These are phyloP conservation scores for Arenaria interpres DNA, from an alignment of 2,113 vertebrate genomes.

Conservation along the genomic window DNA sequence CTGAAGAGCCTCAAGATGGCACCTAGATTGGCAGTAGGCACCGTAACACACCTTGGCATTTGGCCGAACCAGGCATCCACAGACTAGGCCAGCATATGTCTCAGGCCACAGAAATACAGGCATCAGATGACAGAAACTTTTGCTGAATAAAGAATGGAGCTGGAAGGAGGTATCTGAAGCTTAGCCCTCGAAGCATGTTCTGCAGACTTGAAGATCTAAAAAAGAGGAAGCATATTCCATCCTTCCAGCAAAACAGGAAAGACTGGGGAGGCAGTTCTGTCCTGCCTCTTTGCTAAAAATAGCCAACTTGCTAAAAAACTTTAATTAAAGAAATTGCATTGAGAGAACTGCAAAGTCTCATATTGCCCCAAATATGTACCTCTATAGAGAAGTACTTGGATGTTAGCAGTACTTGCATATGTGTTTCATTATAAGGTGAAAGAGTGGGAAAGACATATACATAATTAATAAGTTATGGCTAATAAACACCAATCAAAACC, in stretches of 20 bases:
- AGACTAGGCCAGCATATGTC: neutral
- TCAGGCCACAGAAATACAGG: neutral
- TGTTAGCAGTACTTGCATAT: neutral
- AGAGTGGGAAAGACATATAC: neutral
- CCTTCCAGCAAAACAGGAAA: neutral
- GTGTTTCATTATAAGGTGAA: neutral
- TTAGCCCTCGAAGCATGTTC: neutral
- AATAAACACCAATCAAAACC: neutral
- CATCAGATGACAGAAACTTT: neutral
- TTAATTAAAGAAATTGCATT: neutral
- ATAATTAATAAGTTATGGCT: neutral
- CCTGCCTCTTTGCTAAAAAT: neutral
- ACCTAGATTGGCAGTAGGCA: neutral
- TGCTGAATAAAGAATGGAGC: neutral
- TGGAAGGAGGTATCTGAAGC: neutral
- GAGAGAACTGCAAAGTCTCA: neutral
- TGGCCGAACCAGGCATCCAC: neutral
- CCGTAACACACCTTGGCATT: neutral
- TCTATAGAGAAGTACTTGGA: neutral
- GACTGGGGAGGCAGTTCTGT: neutral
- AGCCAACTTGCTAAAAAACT: neutral
- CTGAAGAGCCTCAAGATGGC: neutral
- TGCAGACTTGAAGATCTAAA: neutral
- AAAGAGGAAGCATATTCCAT: neutral
- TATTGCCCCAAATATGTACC: neutral